A percentile compares a stretch with the other conserved stretches of the same genome.
Evolutionary conservation across 1,140 invertebrate genomes (phyloP).

Genomic region (Pseudomyrmex flavicornis): DNA sequence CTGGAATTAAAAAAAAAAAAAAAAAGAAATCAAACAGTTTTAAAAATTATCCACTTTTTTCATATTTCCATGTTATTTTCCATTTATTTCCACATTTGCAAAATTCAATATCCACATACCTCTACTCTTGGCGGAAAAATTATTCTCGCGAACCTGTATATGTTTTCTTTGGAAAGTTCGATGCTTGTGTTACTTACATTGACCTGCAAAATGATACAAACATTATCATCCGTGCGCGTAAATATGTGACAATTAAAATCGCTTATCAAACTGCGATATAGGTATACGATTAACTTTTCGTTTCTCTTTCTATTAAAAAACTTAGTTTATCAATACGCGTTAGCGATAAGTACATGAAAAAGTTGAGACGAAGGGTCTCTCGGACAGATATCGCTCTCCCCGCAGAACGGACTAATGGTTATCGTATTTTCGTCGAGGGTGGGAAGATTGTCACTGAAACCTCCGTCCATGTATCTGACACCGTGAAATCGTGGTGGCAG

Average conservation of each 20-base stretch:
- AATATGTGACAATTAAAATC: neutral
- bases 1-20: slow-evolving; percentile 76
- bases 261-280: neutral
- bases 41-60: too few relatives aligned
- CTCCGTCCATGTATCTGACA: slow-evolving; percentile 97
- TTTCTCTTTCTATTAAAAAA: neutral
- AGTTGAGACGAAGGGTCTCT: slow-evolving; percentile 94
- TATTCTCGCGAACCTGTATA: slow-evolving; percentile 95
- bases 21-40: neutral
- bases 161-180: slow-evolving; percentile 95
- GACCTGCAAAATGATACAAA: slow-evolving; percentile 86
- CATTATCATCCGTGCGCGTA: neutral
- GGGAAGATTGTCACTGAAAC: slow-evolving; percentile 98
- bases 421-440: slow-evolving; percentile 97
- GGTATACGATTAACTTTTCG: neutral
- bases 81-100: too few relatives aligned
- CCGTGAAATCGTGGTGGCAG: slow-evolving; percentile 96
- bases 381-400: slow-evolving; percentile 99
- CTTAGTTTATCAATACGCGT: neutral
- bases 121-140: slow-evolving; percentile 98
- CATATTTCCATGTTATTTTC: too few relatives aligned
- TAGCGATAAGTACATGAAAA: slow-evolving; percentile 89
- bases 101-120: slow-evolving; percentile 80
- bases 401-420: slow-evolving; percentile 98
- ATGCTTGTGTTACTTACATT: slow-evolving; percentile 98